Percentiles rank a stretch among this genome's conserved stretches.
phyloP scores from a whole-genome alignment of 2,113 vertebrate genomes.

The Dicrurus megarhynchus region DNA sequence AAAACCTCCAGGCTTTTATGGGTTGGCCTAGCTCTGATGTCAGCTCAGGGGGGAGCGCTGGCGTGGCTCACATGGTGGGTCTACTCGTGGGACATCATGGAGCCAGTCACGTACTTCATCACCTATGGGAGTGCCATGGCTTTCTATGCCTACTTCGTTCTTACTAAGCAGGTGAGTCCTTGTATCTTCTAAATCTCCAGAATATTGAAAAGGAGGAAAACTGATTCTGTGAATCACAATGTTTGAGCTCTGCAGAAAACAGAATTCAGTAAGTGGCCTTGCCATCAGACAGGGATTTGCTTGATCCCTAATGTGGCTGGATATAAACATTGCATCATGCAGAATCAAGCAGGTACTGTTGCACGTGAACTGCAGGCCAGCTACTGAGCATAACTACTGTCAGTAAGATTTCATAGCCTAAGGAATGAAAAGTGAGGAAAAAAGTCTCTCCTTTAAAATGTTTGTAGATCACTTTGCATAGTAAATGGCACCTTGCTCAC shows the following conservation, averaged over 20 bases:
- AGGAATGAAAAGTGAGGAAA: background rate
- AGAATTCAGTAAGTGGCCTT: background rate
- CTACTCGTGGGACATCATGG: slow-evolving; percentile 97
- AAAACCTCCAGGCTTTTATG: slow-evolving; percentile 78
- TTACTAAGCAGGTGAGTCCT: slow-evolving; percentile 85
- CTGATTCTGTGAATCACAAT: background rate
- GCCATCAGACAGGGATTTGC: background rate
- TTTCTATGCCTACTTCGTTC: slow-evolving; percentile 87
- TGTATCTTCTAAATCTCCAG: background rate
- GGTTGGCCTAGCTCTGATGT: slow-evolving; percentile 87
- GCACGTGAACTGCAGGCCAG: background rate
- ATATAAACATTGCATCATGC: fast-evolving
- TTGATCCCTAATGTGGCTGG: background rate
- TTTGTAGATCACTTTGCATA: background rate
- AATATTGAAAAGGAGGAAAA: background rate
- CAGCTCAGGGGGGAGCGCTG: slow-evolving; percentile 87
- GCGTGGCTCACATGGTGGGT: slow-evolving; percentile 98
- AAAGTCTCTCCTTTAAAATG: background rate
- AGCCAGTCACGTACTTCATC: slow-evolving; percentile 94
- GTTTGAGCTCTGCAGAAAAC: background rate
- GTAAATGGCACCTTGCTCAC: background rate
- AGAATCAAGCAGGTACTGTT: background rate
- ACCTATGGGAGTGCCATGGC: slow-evolving; percentile 88
- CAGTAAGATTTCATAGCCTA: background rate
- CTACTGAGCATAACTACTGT: background rate